These are phyloP conservation scores for Limnothrissa miodon DNA, from an alignment of 2,113 vertebrate species.

Conservation along the genomic window DNA sequence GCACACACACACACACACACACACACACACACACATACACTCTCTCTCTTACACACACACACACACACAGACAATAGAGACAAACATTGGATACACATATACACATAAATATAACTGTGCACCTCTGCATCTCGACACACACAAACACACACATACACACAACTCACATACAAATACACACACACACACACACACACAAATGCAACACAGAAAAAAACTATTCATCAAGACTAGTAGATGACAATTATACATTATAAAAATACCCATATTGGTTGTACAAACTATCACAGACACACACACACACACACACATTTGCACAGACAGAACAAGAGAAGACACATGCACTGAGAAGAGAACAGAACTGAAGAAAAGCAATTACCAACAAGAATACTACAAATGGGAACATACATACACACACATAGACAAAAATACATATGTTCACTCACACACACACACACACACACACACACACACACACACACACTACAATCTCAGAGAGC, in stretches of 20 bases:
- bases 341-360: not conserved
- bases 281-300: not conserved
- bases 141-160: not conserved
- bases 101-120: too few relatives aligned
- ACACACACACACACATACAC: not conserved
- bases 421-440: not conserved
- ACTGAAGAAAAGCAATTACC: not conserved
- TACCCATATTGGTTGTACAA: not conserved
- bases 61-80: not conserved
- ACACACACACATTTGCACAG: not conserved
- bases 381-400: not conserved
- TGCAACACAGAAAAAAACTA: not conserved
- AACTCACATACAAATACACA: not conserved
- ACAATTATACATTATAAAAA: not conserved
- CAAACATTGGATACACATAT: not conserved
- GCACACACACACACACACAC: constrained; percentile 6
- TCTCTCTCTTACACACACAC: not conserved
- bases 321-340: not conserved
- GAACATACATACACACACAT: not conserved
- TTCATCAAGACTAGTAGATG: not conserved
- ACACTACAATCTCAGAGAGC: not conserved
- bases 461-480: not conserved
- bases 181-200: not conserved
- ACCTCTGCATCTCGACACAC: too few relatives aligned
- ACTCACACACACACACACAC: not conserved